Evolutionary conservation across 2,888 invertebrate species (phyloP).

Genomic region (Tenthredo amoena): DNA sequence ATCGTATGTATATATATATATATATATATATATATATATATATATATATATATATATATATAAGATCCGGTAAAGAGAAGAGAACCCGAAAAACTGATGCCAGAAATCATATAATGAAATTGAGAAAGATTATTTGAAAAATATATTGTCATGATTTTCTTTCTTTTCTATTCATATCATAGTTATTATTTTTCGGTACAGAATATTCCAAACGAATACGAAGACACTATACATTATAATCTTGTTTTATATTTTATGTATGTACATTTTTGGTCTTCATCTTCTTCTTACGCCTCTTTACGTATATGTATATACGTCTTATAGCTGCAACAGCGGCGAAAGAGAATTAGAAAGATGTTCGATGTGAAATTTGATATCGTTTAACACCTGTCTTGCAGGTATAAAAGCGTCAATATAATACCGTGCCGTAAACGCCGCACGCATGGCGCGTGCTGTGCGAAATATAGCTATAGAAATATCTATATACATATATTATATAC

Average conservation of each 20-base stretch:
- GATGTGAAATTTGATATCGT: slow-evolving; percentile 24
- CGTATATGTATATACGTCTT: too few relatives aligned
- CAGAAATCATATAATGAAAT: too few relatives aligned
- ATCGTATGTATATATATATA: slow-evolving; percentile 3
- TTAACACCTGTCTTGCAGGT: slow-evolving; percentile 21
- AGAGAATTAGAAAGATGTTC: slow-evolving; percentile 12
- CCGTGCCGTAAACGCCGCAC: background rate
- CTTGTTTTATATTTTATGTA: background rate
- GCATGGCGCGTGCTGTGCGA: slow-evolving; percentile 16
- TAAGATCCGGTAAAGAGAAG: slow-evolving; percentile 15
- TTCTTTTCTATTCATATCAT: too few relatives aligned
- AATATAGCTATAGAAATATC: background rate
- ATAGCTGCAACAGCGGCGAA: background rate
- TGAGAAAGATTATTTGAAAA: too few relatives aligned
- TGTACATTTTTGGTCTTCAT: background rate
- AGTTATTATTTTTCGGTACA: too few relatives aligned
- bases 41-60: slow-evolving; percentile 1
- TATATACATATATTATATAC: background rate
- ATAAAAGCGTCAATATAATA: background rate
- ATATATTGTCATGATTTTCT: too few relatives aligned
- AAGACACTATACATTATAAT: too few relatives aligned
- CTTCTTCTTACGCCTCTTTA: background rate
- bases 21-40: too few relatives aligned
- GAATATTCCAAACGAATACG: too few relatives aligned
- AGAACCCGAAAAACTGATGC: background rate